Evolutionary conservation across 2,113 vertebrate genomes (phyloP).

Genomic region (Chamaetylas fuelleborni): DNA sequence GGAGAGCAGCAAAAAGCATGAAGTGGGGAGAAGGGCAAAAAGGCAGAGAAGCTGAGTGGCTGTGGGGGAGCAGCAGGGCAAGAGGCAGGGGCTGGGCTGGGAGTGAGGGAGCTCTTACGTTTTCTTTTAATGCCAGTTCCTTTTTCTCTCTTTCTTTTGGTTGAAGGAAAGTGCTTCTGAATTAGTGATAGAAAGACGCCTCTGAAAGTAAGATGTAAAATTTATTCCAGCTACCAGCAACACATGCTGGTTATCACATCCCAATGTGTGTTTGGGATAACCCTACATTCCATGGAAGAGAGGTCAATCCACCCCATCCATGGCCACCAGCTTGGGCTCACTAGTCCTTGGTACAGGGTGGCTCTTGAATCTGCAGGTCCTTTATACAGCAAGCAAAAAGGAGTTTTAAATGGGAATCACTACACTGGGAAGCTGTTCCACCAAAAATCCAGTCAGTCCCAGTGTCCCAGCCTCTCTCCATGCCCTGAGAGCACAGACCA

Average conservation of each 20-base stretch:
- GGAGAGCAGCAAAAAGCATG: neutral
- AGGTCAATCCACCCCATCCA: neutral
- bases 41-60: slow-evolving; percentile 28
- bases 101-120: slow-evolving; percentile 79
- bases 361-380: neutral
- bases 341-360: neutral
- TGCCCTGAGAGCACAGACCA: neutral
- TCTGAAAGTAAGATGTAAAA: slow-evolving; percentile 74
- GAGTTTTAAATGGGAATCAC: neutral
- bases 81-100: slow-evolving; percentile 33
- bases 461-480: neutral
- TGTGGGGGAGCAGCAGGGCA: slow-evolving; percentile 44
- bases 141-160: slow-evolving; percentile 91
- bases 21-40: neutral
- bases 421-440: neutral
- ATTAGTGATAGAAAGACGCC: slow-evolving; percentile 97
- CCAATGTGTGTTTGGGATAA: neutral
- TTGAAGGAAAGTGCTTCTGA: slow-evolving; percentile 95
- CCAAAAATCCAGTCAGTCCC: neutral
- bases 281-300: neutral
- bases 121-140: slow-evolving; percentile 86
- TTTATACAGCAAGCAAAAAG: neutral
- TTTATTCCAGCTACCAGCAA: slow-evolving; percentile 39
- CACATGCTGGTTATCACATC: neutral
- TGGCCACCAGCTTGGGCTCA: neutral